Conservation (phyloP, 1,140 invertebrate genomes). For the Halyomorpha halys region DNA sequence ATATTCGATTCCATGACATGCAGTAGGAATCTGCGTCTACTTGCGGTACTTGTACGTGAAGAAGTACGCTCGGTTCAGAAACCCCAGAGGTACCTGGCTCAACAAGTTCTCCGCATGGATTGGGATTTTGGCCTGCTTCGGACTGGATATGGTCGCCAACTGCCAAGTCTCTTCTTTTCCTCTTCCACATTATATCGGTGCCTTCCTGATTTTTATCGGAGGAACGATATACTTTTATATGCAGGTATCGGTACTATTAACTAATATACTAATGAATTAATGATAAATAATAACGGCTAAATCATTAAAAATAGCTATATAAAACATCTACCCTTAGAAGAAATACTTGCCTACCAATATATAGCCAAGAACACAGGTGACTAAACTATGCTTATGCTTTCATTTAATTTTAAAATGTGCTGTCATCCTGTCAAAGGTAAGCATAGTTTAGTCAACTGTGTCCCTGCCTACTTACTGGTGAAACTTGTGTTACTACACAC, state of each 20-base stretch:
- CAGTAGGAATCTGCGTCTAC: slow-evolving; percentile 1
- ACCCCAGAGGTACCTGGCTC: neutral
- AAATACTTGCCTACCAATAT: too few species aligned
- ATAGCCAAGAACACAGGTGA: too few species aligned
- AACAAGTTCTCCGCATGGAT: neutral
- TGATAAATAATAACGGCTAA: too few species aligned
- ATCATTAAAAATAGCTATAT: too few species aligned
- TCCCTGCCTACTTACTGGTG: too few species aligned
- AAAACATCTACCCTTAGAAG: too few species aligned
- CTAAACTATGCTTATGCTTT: too few species aligned
- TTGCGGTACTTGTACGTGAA: neutral
- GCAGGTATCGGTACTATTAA: neutral
- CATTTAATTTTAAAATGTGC: too few species aligned
- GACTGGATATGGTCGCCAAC: slow-evolving; percentile 1
- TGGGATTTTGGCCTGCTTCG: neutral
- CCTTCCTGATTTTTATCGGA: neutral
- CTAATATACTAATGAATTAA: too few species aligned
- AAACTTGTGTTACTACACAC: too few species aligned
- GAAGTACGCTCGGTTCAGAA: neutral
- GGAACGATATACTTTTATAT: neutral
- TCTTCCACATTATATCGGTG: neutral
- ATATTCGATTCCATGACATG: neutral
- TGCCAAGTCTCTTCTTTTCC: neutral
- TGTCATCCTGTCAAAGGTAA: too few species aligned
- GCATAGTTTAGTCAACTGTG: too few species aligned